Base-by-base conservation (phyloP, 2,113 vertebrate species). In the Onychostoma macrolepis region DNA sequence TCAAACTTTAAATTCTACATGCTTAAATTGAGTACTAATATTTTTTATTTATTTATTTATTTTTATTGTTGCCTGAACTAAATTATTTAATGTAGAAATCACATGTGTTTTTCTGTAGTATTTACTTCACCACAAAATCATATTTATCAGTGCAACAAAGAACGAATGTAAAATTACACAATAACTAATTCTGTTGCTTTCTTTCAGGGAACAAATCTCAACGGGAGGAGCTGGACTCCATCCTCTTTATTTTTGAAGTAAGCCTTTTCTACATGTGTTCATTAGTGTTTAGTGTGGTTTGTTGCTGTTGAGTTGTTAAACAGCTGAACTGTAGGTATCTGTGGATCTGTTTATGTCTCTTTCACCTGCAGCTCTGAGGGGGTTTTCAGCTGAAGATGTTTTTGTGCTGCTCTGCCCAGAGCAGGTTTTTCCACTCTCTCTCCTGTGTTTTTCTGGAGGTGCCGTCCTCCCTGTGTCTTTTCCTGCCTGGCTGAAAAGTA, bases 161-260 rank as follows among this genome's bases (percentile, higher is more conserved):
- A 67, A 4, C 13, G n/a, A 67, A 41, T 80, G 58, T 43, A 38
- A 30, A 24, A 67, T 33, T 17, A 17, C 28, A 12, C 10, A 41
- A 10, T 61, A 58, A 41, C 43, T 80, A 85, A 88, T 61, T 88
- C 9, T 80, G 24, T 82, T 43, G 19, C 58, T 87, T 92, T 90
- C 63, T 96, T 97, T 75, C 93, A 99, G 98, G 98, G 95, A 99
- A 98, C 96, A 99, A 99, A 92, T 98, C 98, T 87, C 98, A 99
- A 93, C 96, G 98, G 95, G 98, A 99, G 96, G 98, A 99, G 96
- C 97, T 99, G 97, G 98, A 99, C 97, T 99, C 98, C 85, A 96
- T 99, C 92, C 97, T 99, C 92, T 98, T 98, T 96, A 95, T 99
- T 96, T 99, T 99, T 95, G 98, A 99, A 96, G 98, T 99, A 97